Evolutionary conservation across 2,888 invertebrate genomes (phyloP), one percentile per base, ranked within the genome.

Genomic region (Sarcophaga caerulescens): DNA sequence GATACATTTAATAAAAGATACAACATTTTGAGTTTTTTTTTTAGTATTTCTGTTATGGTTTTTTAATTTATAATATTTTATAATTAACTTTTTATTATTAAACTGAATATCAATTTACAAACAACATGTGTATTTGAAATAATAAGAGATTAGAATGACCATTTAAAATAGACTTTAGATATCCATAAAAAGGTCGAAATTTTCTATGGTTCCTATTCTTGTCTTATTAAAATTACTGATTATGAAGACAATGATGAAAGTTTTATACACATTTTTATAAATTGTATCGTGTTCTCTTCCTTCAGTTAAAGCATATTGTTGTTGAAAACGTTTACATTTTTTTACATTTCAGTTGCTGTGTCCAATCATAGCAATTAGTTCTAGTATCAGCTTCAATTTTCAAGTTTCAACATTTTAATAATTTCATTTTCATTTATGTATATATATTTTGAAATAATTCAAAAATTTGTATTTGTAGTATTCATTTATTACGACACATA

Each of bases 81-180:
- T 81, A 87, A 89, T 88, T 87, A 88, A 87, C 35, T 89, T 90
- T 90, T 92, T 91, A 91, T 92, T 92, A 91, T 91, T 92, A 91
- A 92, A 92, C 90, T 90, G 90, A 91, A 92, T 90, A 91, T 91
- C 90, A 92, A 90, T 92, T 90, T 92, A 92, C 92, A 92, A 91
- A 92, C 90, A 90, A 90, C 88, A 66, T 88, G 73, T 81, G 79
- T 84, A 83, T 84, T 77, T 60, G n/a, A 60, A 79, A 62, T 79
- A 62, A 85, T 75, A 60, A 82, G 59, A 76, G 25, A 65, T 66
- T 21, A 65, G 69, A 77, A 65, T 10, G 65, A 65, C 45, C 19
- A 35, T 70, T 4, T 10, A 19, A 25, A 78, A 60, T 68, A 78
- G 47, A 74, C 25, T 44, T n/a, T 57, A 68, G 65, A 60, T 45